Base-by-base conservation (phyloP, 2,113 vertebrate genomes). In the Pampusana beccarii region DNA sequence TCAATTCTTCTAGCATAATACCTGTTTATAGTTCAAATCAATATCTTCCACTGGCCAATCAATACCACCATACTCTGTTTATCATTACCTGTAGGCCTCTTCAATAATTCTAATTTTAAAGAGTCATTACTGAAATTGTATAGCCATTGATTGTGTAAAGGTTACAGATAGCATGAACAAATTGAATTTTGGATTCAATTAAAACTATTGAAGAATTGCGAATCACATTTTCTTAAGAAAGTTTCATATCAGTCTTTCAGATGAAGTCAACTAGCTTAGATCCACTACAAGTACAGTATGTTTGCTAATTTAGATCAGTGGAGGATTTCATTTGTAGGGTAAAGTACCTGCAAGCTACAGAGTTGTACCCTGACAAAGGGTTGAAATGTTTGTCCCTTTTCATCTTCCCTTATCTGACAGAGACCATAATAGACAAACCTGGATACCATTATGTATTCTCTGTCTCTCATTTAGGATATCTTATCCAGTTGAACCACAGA, bases 71-170 rank as follows among this genome's bases (percentile, higher is more conserved):
- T 93, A 85, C 92, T 97, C 83, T 83, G 83, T 96, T 97, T 96
- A 96, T 97, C 92, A 95, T 84, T 86, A 46, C 90, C 85, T 82
- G 88, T 78, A 97, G 97, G 64, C 46, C 72, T 97, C 97, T 98
- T 93, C 97, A 97, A 97, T 97, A 96, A 92, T 95, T 98, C 88
- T 97, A 96, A 97, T 98, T 98, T 97, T 97, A 96, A 97, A 93
- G 90, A 97, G 90, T 95, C 71, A 95, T 96, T 97, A 91, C 72
- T 95, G 80, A 91, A 96, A 96, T 90, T 70, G 44, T 84, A 75
- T 80, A 92, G 31, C 20, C 73, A 98, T 97, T 95, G 97, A 98
- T 97, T 98, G 54, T 67, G 97, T 95, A 95, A 97, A 97, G 86
- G 90, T 92, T 97, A 87, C 78, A 81, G 42, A 88, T 64, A 87